Percentiles rank a stretch among this genome's conserved stretches.
Evolutionary conservation across 2,797 vertebrate genomes (phyloP).

Genomic region (Eulemur albifrons): DNA sequence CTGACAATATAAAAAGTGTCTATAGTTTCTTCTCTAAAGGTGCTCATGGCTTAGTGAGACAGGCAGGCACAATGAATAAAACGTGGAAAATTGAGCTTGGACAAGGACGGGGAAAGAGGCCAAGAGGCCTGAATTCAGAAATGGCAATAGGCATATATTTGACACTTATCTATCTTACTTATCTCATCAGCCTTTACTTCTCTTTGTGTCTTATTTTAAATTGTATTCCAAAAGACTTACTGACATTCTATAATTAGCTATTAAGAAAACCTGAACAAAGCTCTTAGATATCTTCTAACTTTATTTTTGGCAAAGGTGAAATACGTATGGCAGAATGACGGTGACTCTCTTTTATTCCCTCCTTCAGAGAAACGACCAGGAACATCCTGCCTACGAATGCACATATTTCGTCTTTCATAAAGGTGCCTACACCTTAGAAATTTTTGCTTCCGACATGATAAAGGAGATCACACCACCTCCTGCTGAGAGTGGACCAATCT

Average conservation of each 20-base stretch:
- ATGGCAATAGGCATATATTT: fast-evolving
- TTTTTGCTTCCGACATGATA: neutral
- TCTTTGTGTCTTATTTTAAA: neutral
- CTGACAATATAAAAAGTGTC: neutral
- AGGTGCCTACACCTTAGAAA: neutral
- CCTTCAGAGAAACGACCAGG: neutral
- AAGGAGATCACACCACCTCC: neutral
- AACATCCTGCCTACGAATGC: fast-evolving
- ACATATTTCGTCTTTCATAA: neutral
- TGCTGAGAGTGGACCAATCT: neutral
- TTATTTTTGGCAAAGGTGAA: fast-evolving
- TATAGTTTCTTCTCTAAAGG: neutral
- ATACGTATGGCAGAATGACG: fast-evolving
- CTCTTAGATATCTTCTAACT: neutral
- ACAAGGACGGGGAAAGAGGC: neutral
- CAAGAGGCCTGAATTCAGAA: neutral
- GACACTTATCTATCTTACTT: neutral
- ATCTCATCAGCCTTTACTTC: neutral
- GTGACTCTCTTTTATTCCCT: neutral
- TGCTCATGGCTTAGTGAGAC: neutral
- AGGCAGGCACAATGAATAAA: neutral
- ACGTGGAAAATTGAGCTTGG: neutral
- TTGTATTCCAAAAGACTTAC: neutral
- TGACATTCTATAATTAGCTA: neutral
- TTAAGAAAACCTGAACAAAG: neutral